Percentiles rank a stretch among this genome's conserved stretches.
phyloP scores from a whole-genome alignment of 2,797 vertebrate genomes.

The Etheostoma perlongum region DNA sequence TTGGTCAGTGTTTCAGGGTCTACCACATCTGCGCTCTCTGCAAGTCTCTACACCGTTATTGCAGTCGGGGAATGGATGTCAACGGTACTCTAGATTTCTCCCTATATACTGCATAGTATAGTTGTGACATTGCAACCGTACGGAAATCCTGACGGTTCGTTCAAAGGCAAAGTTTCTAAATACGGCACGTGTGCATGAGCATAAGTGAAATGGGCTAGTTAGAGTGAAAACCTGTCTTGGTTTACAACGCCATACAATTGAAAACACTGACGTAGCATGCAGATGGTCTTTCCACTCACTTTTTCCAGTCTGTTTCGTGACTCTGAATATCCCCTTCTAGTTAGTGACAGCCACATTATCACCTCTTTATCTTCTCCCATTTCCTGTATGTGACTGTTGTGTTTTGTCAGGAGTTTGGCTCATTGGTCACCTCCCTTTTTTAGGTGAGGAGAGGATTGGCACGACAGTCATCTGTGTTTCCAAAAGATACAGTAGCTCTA shows the following conservation, averaged over 20 bases:
- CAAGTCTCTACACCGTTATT: too few relatives aligned
- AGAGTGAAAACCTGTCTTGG: constrained; percentile 11
- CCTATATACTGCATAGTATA: too few relatives aligned
- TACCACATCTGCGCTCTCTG: too few relatives aligned
- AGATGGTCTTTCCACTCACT: constrained; percentile 38
- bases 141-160: too few relatives aligned
- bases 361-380: constrained; percentile 30
- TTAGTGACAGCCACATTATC: constrained; percentile 40
- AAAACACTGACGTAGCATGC: constrained; percentile 4
- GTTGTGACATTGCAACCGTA: too few relatives aligned
- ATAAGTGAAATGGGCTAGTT: not conserved
- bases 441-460: constrained; percentile 10
- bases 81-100: too few relatives aligned
- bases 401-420: constrained; percentile 31
- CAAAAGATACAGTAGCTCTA: constrained; percentile 9
- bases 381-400: constrained; percentile 18
- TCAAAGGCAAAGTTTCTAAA: too few relatives aligned
- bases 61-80: too few relatives aligned
- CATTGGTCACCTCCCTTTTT: not conserved
- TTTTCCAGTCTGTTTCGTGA: constrained; percentile 41
- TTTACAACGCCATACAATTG: constrained; percentile 1
- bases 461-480: constrained; percentile 18
- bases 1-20: too few relatives aligned
- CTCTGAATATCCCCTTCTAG: constrained; percentile 42
- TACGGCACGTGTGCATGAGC: not conserved